Base-by-base conservation (phyloP, 1,140 invertebrate species). In the Apis florea region DNA sequence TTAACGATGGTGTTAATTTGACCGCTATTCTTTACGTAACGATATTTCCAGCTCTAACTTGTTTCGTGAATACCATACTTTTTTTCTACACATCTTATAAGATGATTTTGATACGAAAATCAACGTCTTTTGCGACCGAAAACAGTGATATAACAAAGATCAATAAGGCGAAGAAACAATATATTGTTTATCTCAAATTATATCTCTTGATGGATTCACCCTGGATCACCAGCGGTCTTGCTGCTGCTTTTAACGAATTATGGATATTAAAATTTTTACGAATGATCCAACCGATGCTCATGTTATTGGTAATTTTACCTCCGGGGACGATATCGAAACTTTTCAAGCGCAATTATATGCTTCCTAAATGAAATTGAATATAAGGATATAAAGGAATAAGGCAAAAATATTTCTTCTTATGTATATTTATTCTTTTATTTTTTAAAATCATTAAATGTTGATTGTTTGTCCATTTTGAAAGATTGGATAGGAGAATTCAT, bases 151-250 rank as follows among this genome's bases (percentile, higher is more conserved):
- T 17, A 1, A 83, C 82, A 4, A 73, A 81, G 0, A 91, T 80
- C 69, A 90, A 87, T 26, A 88, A 87, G 3, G 21, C 47, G 1
- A 40, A 24, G 3, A 66, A 31, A 8, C 53, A 47, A 24, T 93
- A 92, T 49, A 89, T 92, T 11, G 71, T 91, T 17, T 92, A 86
- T 59, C 56, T 92, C 26, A 90, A 85, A 49, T 77, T 93, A 0
- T 92, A 93, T 53, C 69, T 91, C 2, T 70, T 92, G 13, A 92
- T 92, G 92, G 91, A 92, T 59, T 74, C 90, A 2, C 89, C 92
- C 0, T 92, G 89, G 87, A 15, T 93, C 0, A 88, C 90, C 11
- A 86, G 89, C 12, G 83, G 87, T 21, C 69, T 93, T 4, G 90
- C 85, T 1, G 85, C 90, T 8, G 88, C 90, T 49, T 92, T 80